These are phyloP conservation scores for Drosophila heteroneura DNA, from an alignment of 2,888 invertebrate species.

Conservation along the genomic window DNA sequence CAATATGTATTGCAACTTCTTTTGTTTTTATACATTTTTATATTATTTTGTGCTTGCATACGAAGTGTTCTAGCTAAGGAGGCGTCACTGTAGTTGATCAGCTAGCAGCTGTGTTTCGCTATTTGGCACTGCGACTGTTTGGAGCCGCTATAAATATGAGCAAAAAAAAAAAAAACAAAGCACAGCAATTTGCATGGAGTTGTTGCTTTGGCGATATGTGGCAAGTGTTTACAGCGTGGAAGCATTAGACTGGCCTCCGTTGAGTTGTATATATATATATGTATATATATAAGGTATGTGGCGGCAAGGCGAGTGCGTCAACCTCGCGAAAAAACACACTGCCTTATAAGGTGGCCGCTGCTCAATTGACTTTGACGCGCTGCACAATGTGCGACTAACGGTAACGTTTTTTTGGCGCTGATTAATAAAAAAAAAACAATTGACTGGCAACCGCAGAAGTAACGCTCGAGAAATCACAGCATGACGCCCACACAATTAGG, in stretches of 20 bases:
- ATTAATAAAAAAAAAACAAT: slow-evolving; percentile 64
- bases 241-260: slow-evolving; percentile 42
- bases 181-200: slow-evolving; percentile 43
- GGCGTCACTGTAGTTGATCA: slow-evolving; percentile 3
- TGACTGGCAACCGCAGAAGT: slow-evolving; percentile 45
- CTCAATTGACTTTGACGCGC: slow-evolving; percentile 56
- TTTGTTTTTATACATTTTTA: not conserved
- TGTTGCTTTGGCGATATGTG: slow-evolving; percentile 19
- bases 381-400: slow-evolving; percentile 43
- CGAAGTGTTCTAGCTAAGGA: not conserved
- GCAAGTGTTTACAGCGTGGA: slow-evolving; percentile 42
- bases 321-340: slow-evolving; percentile 54
- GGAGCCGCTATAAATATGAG: slow-evolving; percentile 34
- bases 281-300: not conserved
- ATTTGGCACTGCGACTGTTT: slow-evolving; percentile 2
- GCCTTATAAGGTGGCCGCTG: slow-evolving; percentile 48
- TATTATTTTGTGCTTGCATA: not conserved
- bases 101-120: slow-evolving; percentile 6
- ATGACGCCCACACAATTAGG: slow-evolving; percentile 73
- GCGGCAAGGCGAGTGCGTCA: slow-evolving; percentile 65
- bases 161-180: not conserved
- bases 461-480: slow-evolving; percentile 69
- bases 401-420: slow-evolving; percentile 46
- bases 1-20: not conserved
- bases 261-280: slow-evolving; percentile 12